phyloP scores from a whole-genome alignment of 2,797 vertebrate species.

The Oreonectes daqikongensis region DNA sequence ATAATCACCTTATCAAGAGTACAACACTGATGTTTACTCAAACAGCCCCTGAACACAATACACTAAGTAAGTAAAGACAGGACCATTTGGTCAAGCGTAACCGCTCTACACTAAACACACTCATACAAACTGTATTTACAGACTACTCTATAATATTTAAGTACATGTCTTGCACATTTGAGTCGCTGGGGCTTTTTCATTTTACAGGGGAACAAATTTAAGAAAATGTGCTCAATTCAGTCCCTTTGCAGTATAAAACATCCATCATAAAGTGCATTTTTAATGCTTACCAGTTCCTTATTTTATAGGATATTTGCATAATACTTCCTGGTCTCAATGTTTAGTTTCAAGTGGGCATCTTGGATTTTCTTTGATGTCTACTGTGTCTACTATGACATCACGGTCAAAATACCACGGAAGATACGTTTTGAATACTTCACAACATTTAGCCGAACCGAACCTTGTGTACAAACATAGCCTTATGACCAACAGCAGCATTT shows the following conservation, averaged over 20 bases:
- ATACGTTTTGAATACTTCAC: conserved; percentile 11
- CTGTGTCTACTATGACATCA: conserved; percentile 25
- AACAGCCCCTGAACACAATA: conserved; percentile 49
- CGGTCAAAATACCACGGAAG: conserved; percentile 30
- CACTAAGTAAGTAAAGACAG: conserved; percentile 40
- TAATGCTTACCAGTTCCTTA: conserved; percentile 15
- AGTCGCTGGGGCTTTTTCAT: conserved; percentile 3
- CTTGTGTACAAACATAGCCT: conserved; percentile 29
- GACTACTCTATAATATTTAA: conserved; percentile 29
- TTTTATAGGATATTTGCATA: conserved; percentile 38
- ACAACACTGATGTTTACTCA: conserved; percentile 46
- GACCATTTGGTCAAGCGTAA: conserved; percentile 25
- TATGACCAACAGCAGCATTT: conserved; percentile 16
- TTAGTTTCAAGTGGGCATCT: conserved; percentile 22
- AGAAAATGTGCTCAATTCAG: conserved; percentile 13
- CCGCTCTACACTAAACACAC: conserved; percentile 37
- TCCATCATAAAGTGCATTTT: conserved; percentile 37
- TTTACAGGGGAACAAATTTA: conserved; percentile 20
- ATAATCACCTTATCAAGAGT: conserved; percentile 57
- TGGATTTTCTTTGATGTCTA: conserved; percentile 26
- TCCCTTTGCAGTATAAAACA: conserved; percentile 42
- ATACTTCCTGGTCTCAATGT: conserved; percentile 12
- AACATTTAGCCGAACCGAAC: conserved; percentile 12
- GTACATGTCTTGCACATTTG: conserved; percentile 15
- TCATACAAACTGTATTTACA: conserved; percentile 44